These are phyloP conservation scores for Apteryx mantelli DNA, from an alignment of 2,113 vertebrate species.

Conservation along the genomic window DNA sequence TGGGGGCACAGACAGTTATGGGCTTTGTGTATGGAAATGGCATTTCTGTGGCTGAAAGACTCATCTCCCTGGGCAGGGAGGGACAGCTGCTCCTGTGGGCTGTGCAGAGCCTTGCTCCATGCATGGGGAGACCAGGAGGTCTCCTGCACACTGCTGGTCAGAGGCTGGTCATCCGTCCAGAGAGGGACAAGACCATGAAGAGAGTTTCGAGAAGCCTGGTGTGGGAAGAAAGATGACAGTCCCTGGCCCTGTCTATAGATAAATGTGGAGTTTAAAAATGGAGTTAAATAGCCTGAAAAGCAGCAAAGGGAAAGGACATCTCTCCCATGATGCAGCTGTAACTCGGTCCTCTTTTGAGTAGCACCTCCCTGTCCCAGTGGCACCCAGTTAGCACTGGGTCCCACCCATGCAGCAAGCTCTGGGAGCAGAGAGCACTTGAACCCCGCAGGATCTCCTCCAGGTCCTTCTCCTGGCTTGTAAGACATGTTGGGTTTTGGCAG, in stretches of 20 bases:
- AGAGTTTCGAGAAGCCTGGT: background rate
- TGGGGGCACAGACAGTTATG: background rate
- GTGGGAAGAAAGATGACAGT: background rate
- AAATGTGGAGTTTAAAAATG: background rate
- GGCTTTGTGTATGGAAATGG: background rate
- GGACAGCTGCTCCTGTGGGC: fast-evolving
- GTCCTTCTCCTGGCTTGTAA: background rate
- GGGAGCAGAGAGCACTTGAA: background rate
- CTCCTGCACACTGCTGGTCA: background rate
- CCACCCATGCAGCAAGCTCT: background rate
- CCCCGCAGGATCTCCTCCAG: background rate
- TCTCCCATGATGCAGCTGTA: background rate
- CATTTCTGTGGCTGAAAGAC: background rate
- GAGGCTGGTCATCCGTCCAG: background rate
- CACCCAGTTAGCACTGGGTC: background rate
- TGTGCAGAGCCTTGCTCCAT: too few relatives aligned
- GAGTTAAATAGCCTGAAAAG: background rate
- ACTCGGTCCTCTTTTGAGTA: background rate
- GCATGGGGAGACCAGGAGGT: background rate
- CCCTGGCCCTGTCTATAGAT: too few relatives aligned
- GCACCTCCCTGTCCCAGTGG: background rate
- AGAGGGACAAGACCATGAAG: background rate
- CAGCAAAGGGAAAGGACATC: background rate
- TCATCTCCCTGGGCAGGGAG: background rate
- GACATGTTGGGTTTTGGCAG: background rate